These are phyloP conservation scores for Plebejus anna DNA, from an alignment of 2,888 invertebrate species.

Conservation along the genomic window DNA sequence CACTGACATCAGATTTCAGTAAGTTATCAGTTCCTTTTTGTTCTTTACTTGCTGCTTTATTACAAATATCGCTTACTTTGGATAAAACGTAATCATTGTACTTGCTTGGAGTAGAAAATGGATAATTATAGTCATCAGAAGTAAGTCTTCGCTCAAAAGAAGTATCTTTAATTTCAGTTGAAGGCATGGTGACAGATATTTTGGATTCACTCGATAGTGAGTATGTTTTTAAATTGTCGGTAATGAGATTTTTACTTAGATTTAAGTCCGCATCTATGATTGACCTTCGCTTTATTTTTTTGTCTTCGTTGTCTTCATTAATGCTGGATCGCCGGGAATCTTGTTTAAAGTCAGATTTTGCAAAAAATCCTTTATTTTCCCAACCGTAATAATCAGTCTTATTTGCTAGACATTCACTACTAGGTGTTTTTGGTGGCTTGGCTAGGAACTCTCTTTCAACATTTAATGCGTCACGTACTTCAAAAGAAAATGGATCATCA, in stretches of 20 bases:
- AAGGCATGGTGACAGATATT: conserved; percentile 57
- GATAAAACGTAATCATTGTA: conserved; percentile 67
- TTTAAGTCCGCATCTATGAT: conserved; percentile 36
- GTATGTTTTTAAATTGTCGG: conserved; percentile 58
- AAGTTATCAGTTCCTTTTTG: conserved; percentile 65
- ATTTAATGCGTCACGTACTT: conserved; percentile 49
- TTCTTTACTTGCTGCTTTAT: conserved; percentile 61
- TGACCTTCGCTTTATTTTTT: conserved; percentile 48
- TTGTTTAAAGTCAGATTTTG: conserved; percentile 58
- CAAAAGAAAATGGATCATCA: conserved; percentile 71
- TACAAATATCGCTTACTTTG: conserved; percentile 67
- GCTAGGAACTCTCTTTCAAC: conserved; percentile 49
- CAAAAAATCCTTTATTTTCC: conserved; percentile 76
- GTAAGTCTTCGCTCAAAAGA: conserved; percentile 57
- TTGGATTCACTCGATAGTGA: conserved; percentile 67
- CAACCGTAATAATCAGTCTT: conserved; percentile 75
- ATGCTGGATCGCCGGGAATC: conserved; percentile 32
- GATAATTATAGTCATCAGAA: conserved; percentile 62
- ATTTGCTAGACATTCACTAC: conserved; percentile 63
- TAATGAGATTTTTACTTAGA: conserved; percentile 47
- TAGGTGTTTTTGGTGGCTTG: conserved; percentile 62
- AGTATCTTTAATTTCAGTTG: conserved; percentile 59
- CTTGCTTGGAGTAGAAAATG: conserved; percentile 63
- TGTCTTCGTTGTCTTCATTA: conserved; percentile 45
- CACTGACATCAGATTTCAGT: conserved; percentile 69